Evolutionary conservation across 2,113 vertebrate species (phyloP), one percentile per base, ranked within the genome.

Genomic region (Chauna torquata): DNA sequence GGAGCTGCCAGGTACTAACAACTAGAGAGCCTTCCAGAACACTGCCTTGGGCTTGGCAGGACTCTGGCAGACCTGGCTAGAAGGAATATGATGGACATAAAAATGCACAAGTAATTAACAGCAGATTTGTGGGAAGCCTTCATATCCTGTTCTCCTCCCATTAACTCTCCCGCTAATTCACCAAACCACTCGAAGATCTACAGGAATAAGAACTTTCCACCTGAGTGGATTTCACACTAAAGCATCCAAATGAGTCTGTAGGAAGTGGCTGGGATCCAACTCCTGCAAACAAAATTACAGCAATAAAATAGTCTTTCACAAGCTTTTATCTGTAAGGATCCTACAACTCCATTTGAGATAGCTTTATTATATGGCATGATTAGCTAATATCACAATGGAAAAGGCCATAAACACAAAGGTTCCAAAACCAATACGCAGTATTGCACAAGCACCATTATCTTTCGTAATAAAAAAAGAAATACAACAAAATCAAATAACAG

Each of bases 401-500:
- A 94, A 49, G 28, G 54, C 54, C 4, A 0, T 23, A 58, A 66
- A 34, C 34, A 59, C 18, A 28, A 42, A 17, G 5, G 27, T 58
- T 75, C 49, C 45, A 74, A 38, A 75, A 5, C 36, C 13, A 68
- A 59, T 28, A 75, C 6, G 15, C 1, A 44, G 7, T 16, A 42
- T 22, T 86, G 28, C 49, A 69, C 8, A 50, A 88, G 45, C 15
- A 65, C 40, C 27, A 14, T 61, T 28, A 34, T n/a, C 42, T 47
- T 94, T 82, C 18, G 9, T 18, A 88, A 85, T 40, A 28, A 75
- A 24, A 8, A 66, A 38, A 25, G 27, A 44, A 54, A 1, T 1
- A 45, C 50, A 68, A 62, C 40, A 58, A 6, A 0, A 8, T 11
- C 44, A 59, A 38, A 12, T 22, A 74, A 77, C 1, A 0, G 0